phyloP scores from a whole-genome alignment of 2,113 vertebrate species.

The Seriola dumerili region DNA sequence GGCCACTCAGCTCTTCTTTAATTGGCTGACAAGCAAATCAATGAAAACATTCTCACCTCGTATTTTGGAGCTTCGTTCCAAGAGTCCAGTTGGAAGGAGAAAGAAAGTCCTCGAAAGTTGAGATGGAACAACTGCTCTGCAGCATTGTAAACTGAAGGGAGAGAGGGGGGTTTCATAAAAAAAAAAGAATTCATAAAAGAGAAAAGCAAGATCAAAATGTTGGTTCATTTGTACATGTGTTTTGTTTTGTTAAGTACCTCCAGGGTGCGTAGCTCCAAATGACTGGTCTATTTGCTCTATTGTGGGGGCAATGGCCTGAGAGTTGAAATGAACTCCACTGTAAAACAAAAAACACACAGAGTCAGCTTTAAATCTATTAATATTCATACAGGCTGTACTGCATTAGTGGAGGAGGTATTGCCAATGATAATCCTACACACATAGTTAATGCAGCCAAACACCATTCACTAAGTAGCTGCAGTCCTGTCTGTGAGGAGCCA shows the following conservation, averaged over 20 bases:
- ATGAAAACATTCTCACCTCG: conserved; percentile 87
- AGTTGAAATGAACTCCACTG: conserved; percentile 99
- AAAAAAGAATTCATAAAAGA: not conserved
- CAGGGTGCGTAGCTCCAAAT: conserved; percentile 98
- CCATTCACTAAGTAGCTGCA: not conserved
- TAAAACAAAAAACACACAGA: conserved; percentile 55
- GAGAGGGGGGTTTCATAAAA: not conserved
- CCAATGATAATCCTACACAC: conserved; percentile 3
- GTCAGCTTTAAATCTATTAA: conserved; percentile 11
- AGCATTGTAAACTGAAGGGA: conserved; percentile 93
- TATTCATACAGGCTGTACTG: conserved; percentile 3
- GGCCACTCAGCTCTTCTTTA: not conserved
- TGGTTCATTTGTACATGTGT: not conserved
- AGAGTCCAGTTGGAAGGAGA: conserved; percentile 98
- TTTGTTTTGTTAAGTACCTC: conserved; percentile 86
- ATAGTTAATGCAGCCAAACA: not conserved
- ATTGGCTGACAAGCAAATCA: not conserved
- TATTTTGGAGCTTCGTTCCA: conserved; percentile 99
- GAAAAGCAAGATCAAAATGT: not conserved
- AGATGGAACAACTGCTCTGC: conserved; percentile 99
- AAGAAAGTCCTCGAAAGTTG: conserved; percentile 98
- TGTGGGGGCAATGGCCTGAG: conserved; percentile 97
- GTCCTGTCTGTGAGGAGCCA: not conserved
- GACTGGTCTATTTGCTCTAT: conserved; percentile 99
- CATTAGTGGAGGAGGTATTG: conserved; percentile 34